Base-by-base conservation (phyloP, 2,888 invertebrate genomes). In the Byasa hedistus region DNA sequence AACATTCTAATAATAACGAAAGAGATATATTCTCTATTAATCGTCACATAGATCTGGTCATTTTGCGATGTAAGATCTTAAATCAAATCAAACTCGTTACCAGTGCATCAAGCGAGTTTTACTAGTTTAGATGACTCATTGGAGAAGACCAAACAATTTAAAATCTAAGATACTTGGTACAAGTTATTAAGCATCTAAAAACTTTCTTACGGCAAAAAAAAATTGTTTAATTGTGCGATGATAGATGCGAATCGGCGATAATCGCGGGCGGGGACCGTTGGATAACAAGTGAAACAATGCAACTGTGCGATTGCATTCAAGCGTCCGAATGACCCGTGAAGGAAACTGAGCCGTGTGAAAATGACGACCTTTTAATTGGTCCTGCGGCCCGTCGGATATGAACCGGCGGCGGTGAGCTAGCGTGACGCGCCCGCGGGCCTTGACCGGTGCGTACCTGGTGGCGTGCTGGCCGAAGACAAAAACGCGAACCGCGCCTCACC, bases 391-490 rank as follows among this genome's bases (percentile, higher is more conserved):
- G 39, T 64, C 66, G 69, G 65, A 65, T 67, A 57, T 62, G 59
- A 58, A 65, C 62, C 55, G 66, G 54, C 58, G 64, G 56, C 52
- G 44, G 19, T 71, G 71, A 67, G 68, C 56, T 72, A 61, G 74
- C 74, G 75, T 74, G 75, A 64, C 70, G 68, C 57, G 57, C 22
- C 21, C 23, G 52, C 61, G 64, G 62, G 69, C 76, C 76, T 73
- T 75, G 75, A 72, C 73, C 73, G 67, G 70, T 51, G 60, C 65
- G 65, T 69, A 7, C 10, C 32, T 10, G 32, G 32, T 32, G 32
- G 32, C 32, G 32, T 32, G 32, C 7, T 32, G 32, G 32, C 32
- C 7, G 8, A 1, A 10, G 32, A 10, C 32, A 32, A 32, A 32
- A 32, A 32, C 32, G 32, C 32, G 1, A 32, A 7, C 32, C 32